Conservation (phyloP, 2,113 vertebrate genomes). For the Daubentonia madagascariensis region DNA sequence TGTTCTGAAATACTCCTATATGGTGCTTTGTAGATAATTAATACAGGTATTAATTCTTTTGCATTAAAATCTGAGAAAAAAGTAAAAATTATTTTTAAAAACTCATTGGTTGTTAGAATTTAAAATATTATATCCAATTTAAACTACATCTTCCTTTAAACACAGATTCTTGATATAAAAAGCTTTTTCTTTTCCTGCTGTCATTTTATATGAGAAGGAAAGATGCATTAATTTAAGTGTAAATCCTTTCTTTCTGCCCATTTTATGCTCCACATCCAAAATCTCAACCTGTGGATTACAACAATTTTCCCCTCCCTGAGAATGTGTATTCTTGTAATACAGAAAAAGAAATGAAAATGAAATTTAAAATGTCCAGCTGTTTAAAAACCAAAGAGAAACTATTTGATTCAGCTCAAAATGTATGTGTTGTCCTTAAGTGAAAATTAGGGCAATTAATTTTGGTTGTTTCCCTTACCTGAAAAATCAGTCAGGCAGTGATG, state of each 20-base stretch:
- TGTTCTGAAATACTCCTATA: not conserved
- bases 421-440: constrained; percentile 29
- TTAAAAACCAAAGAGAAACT: constrained; percentile 38
- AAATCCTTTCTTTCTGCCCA: constrained; percentile 64
- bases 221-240: constrained; percentile 68
- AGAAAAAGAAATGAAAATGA: constrained; percentile 62
- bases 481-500: constrained; percentile 74
- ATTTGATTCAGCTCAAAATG: constrained; percentile 47
- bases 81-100: not conserved
- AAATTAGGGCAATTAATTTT: constrained; percentile 74
- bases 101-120: not conserved
- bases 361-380: constrained; percentile 67
- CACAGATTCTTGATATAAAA: constrained; percentile 41
- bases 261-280: constrained; percentile 63
- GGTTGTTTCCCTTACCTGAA: constrained; percentile 76
- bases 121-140: constrained; percentile 15
- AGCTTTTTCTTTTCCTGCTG: constrained; percentile 45
- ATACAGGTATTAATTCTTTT: not conserved
- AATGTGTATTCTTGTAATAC: constrained; percentile 47
- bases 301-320: constrained; percentile 41
- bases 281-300: constrained; percentile 56
- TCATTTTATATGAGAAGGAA: constrained; percentile 37
- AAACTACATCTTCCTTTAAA: constrained; percentile 56
- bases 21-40: not conserved
- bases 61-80: not conserved